Conservation (phyloP, 2,888 invertebrate genomes). For the Trachelus iudaicus region DNA sequence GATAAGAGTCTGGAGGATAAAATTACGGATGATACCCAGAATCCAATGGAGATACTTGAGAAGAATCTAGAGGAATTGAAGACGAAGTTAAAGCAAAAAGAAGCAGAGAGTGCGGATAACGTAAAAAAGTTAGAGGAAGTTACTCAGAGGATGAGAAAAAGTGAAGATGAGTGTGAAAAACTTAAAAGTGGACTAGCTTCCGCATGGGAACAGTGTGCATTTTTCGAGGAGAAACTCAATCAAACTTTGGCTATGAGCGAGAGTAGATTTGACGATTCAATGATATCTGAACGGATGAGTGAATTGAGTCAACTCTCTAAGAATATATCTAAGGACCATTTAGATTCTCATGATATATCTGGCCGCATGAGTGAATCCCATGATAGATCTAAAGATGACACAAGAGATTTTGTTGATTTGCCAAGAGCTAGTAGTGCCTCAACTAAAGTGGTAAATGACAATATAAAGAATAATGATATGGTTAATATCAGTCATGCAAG, state of each 20-base stretch:
- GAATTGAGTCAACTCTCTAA: background rate
- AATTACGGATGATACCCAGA: slow-evolving; percentile 15
- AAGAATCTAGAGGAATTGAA: slow-evolving; percentile 40
- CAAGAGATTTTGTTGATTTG: background rate
- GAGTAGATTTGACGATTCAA: slow-evolving; percentile 37
- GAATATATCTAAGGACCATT: background rate
- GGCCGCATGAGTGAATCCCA: background rate
- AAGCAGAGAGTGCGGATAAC: slow-evolving; percentile 38
- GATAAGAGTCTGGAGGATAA: background rate
- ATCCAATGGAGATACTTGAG: slow-evolving; percentile 24
- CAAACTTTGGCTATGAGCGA: slow-evolving; percentile 45
- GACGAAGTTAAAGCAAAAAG: slow-evolving; percentile 34
- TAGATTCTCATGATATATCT: background rate
- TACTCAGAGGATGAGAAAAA: slow-evolving; percentile 35
- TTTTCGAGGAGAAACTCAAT: slow-evolving; percentile 52
- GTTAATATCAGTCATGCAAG: background rate
- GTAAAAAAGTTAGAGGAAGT: slow-evolving; percentile 39
- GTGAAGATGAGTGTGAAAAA: slow-evolving; percentile 49
- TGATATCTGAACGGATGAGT: slow-evolving; percentile 22
- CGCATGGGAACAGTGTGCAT: slow-evolving; percentile 60
- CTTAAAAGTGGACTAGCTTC: slow-evolving; percentile 50
- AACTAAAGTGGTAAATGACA: background rate
- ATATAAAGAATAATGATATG: background rate
- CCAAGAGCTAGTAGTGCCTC: background rate
- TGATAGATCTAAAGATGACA: background rate